Conservation (phyloP, 2,888 invertebrate genomes). For the Linyphia triangularis region DNA sequence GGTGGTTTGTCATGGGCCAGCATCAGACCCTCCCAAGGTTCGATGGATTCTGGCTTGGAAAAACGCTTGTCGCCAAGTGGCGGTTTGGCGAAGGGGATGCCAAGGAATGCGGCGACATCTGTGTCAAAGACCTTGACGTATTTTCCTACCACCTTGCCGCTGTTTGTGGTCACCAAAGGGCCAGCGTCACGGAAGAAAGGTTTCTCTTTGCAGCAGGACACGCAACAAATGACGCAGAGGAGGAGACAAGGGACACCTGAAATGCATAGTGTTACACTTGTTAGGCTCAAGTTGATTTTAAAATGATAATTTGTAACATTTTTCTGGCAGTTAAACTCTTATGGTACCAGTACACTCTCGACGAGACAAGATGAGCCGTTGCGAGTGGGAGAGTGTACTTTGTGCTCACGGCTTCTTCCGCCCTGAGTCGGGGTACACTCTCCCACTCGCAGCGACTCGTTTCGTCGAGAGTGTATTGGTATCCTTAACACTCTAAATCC, state of each 20-base stretch:
- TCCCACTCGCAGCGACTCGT: too few relatives aligned
- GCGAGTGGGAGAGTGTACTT: too few relatives aligned
- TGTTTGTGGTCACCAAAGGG: constrained; percentile 87
- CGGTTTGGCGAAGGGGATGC: constrained; percentile 73
- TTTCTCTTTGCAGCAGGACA: constrained; percentile 6
- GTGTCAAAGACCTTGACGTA: constrained; percentile 61
- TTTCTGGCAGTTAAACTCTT: too few relatives aligned
- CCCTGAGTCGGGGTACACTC: too few relatives aligned
- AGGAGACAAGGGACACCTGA: not conserved
- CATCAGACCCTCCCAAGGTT: constrained; percentile 55
- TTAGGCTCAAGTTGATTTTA: too few relatives aligned
- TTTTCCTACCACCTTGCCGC: constrained; percentile 86
- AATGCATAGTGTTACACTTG: too few relatives aligned
- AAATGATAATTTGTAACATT: too few relatives aligned
- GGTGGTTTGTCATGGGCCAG: constrained; percentile 40
- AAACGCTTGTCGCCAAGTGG: constrained; percentile 63
- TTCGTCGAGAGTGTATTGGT: too few relatives aligned
- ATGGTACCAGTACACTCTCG: too few relatives aligned
- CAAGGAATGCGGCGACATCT: constrained; percentile 66
- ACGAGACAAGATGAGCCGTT: too few relatives aligned
- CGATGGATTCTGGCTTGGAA: constrained; percentile 36
- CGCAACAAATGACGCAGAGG: not conserved
- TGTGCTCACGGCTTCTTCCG: too few relatives aligned
- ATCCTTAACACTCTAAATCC: too few relatives aligned
- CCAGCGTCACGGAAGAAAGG: constrained; percentile 77